These are phyloP conservation scores for Euplexia lucipara DNA, from an alignment of 2,888 invertebrate species.

Conservation along the genomic window DNA sequence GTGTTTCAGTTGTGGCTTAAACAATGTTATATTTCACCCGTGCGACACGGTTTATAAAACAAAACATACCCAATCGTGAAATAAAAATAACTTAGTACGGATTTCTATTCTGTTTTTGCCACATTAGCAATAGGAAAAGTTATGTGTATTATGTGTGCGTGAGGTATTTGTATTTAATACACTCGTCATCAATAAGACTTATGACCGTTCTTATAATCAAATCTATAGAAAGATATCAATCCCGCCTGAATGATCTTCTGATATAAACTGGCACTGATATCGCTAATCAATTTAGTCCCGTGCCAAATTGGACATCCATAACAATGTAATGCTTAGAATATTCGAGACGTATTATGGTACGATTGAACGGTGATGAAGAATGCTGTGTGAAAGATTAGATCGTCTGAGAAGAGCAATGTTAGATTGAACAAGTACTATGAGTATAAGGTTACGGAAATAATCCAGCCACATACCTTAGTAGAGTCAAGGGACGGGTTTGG, in stretches of 20 bases:
- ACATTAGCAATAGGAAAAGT: too few species aligned
- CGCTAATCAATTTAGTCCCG: slow-evolving; percentile 39
- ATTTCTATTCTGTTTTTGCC: too few species aligned
- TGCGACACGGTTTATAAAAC: too few species aligned
- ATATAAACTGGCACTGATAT: slow-evolving; percentile 34
- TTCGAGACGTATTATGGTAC: slow-evolving; percentile 21
- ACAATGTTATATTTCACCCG: too few species aligned
- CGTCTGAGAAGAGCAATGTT: slow-evolving; percentile 8
- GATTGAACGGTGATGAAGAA: slow-evolving; percentile 30
- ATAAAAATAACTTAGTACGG: too few species aligned
- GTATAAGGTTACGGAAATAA: slow-evolving; percentile 33
- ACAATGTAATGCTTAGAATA: slow-evolving; percentile 25
- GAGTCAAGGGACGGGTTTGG: not conserved
- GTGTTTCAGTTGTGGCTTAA: too few species aligned
- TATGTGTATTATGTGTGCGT: too few species aligned
- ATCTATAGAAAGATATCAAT: not conserved
- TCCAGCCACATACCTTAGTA: not conserved
- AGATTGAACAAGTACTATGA: slow-evolving; percentile 13
- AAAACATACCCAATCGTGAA: too few species aligned
- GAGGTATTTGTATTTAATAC: too few species aligned
- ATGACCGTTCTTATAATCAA: not conserved
- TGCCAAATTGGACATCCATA: slow-evolving; percentile 31
- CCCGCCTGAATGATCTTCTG: slow-evolving; percentile 2
- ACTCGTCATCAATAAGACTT: too few species aligned
- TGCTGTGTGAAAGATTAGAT: slow-evolving; percentile 25